Conservation (phyloP, 2,113 vertebrate species). For the Lagopus muta region DNA sequence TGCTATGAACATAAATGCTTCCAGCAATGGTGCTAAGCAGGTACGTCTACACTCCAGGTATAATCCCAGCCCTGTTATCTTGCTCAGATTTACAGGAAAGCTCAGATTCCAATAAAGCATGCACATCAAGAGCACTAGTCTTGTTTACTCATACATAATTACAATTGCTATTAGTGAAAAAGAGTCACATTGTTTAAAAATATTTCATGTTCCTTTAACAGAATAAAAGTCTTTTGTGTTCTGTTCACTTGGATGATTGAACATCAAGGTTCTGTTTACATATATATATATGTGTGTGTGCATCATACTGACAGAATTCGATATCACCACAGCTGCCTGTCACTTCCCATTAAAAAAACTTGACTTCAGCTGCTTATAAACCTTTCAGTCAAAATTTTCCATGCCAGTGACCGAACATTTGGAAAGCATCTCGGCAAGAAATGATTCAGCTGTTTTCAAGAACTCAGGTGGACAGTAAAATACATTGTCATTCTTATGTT, state of each 20-base stretch:
- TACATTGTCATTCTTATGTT: not conserved
- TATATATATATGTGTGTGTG: no score
- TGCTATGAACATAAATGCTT: not conserved
- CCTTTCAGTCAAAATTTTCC: not conserved
- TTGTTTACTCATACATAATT: not conserved
- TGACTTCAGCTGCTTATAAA: not conserved
- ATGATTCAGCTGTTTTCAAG: constrained; percentile 34
- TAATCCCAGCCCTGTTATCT: not conserved
- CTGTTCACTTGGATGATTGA: not conserved
- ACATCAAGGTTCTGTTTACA: not conserved
- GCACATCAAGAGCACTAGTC: not conserved
- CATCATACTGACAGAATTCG: not conserved
- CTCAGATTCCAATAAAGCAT: not conserved
- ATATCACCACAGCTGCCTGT: not conserved
- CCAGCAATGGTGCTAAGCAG: not conserved
- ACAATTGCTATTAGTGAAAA: not conserved
- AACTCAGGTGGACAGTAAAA: not conserved
- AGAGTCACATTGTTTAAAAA: not conserved
- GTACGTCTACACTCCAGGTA: not conserved
- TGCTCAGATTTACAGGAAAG: not conserved
- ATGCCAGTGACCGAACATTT: not conserved
- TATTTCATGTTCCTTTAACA: not conserved
- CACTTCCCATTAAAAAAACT: not conserved
- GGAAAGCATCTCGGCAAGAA: not conserved
- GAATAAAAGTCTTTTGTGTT: not conserved